phyloP scores from a whole-genome alignment of 2,113 vertebrate genomes.

The Micromys minutus region DNA sequence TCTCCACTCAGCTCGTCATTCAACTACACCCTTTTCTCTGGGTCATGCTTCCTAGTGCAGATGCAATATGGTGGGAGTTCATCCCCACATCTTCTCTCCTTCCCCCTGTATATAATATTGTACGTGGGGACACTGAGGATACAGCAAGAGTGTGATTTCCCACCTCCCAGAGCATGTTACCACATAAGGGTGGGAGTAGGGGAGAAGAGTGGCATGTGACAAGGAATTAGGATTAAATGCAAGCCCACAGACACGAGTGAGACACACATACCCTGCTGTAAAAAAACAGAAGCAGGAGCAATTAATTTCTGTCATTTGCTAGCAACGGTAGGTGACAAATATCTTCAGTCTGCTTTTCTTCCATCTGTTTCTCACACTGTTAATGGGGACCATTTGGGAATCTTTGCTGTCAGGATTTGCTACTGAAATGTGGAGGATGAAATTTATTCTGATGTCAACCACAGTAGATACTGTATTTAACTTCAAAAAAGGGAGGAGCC shows the following conservation, averaged over 20 bases:
- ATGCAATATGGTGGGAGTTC: background rate
- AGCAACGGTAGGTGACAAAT: constrained; percentile 71
- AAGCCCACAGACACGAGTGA: constrained; percentile 19
- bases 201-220: background rate
- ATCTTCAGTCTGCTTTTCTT: constrained; percentile 65
- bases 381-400: constrained; percentile 74
- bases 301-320: constrained; percentile 76
- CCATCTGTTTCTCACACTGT: constrained; percentile 77
- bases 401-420: constrained; percentile 66
- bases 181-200: background rate
- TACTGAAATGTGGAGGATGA: constrained; percentile 67
- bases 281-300: constrained; percentile 70
- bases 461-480: constrained; percentile 57
- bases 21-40: background rate
- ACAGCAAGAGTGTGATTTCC: background rate
- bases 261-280: constrained; percentile 51
- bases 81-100: background rate
- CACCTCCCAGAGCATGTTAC: background rate
- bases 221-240: constrained; percentile 46
- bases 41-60: background rate
- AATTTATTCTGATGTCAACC: constrained; percentile 73
- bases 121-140: background rate
- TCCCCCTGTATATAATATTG: background rate
- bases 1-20: background rate
- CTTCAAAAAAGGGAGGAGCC: background rate